Percentiles rank a stretch among this genome's conserved stretches.
Conservation (phyloP, 2,113 vertebrate genomes). For the Podilymbus podiceps region DNA sequence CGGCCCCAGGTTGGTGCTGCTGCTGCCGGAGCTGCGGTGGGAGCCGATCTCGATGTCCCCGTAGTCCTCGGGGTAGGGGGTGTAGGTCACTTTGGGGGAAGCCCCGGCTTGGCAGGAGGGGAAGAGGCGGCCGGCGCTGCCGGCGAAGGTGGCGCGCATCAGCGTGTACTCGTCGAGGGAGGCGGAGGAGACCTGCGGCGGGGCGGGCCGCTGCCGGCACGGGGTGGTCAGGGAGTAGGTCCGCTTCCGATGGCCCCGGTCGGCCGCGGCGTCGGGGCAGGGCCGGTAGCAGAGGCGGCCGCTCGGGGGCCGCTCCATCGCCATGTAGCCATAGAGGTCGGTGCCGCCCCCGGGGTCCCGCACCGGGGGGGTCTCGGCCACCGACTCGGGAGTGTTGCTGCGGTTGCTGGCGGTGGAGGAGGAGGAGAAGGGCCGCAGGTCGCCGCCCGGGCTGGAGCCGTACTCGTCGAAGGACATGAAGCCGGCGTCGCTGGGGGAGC, state of each 20-base stretch:
- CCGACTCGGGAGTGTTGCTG: conserved; percentile 91
- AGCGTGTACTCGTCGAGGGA: conserved; percentile 94
- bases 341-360: conserved; percentile 71
- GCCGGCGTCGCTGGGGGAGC: conserved; percentile 90
- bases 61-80: conserved; percentile 88
- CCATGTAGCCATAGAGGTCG: conserved; percentile 87
- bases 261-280: conserved; percentile 64
- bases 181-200: conserved; percentile 86
- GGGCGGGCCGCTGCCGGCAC: conserved; percentile 81
- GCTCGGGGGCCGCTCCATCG: conserved; percentile 84
- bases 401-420: conserved; percentile 71
- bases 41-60: conserved; percentile 86
- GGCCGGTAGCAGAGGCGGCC: conserved; percentile 62
- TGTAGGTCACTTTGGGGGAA: conserved; percentile 84
- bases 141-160: conserved; percentile 87
- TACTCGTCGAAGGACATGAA: conserved; percentile 95
- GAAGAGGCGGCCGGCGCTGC: conserved; percentile 78
- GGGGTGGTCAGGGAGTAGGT: conserved; percentile 92
- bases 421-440: conserved; percentile 74
- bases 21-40: conserved; percentile 74
- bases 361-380: conserved; percentile 84
- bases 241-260: conserved; percentile 85
- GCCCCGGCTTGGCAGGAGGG: conserved; percentile 68
- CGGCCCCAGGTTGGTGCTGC: conserved; percentile 68
- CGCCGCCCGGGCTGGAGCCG: conserved; percentile 88